phyloP scores from a whole-genome alignment of 2,113 vertebrate species.

The Oostethus manadensis region DNA sequence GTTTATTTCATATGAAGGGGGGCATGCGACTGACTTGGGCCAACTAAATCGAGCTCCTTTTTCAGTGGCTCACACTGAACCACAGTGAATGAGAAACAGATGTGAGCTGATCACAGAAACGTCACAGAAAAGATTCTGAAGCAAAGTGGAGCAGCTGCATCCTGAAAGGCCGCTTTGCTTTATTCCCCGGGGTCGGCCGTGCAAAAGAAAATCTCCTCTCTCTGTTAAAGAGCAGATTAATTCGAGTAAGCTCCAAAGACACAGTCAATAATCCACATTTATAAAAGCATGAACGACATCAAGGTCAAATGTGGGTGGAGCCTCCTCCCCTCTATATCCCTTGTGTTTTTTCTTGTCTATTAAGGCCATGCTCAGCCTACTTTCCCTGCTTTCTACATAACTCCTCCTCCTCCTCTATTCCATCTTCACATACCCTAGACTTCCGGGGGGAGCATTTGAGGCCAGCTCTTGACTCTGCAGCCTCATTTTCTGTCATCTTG shows the following conservation, averaged over 20 bases:
- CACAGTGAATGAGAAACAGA: background rate
- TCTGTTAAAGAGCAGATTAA: background rate
- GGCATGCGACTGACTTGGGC: no score
- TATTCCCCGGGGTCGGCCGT: background rate
- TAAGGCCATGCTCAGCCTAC: background rate
- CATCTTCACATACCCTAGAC: background rate
- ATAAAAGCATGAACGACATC: background rate
- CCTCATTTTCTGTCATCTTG: no score
- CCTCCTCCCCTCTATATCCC: background rate
- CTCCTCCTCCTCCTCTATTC: background rate
- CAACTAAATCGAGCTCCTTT: no score
- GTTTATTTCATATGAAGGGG: background rate
- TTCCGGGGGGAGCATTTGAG: no score
- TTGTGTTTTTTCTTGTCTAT: background rate
- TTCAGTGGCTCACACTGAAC: background rate
- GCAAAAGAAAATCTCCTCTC: background rate
- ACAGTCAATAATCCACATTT: background rate
- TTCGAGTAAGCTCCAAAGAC: background rate
- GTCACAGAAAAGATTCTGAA: background rate
- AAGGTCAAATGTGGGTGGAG: background rate
- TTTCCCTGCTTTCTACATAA: background rate
- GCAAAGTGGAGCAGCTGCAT: slow-evolving; percentile 2
- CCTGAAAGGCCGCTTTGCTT: background rate
- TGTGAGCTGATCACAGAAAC: no score
- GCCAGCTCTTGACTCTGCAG: no score